A percentile compares a stretch with the other conserved stretches of the same genome.
Conservation (phyloP, 2,797 vertebrate genomes). For the Mycteria americana region DNA sequence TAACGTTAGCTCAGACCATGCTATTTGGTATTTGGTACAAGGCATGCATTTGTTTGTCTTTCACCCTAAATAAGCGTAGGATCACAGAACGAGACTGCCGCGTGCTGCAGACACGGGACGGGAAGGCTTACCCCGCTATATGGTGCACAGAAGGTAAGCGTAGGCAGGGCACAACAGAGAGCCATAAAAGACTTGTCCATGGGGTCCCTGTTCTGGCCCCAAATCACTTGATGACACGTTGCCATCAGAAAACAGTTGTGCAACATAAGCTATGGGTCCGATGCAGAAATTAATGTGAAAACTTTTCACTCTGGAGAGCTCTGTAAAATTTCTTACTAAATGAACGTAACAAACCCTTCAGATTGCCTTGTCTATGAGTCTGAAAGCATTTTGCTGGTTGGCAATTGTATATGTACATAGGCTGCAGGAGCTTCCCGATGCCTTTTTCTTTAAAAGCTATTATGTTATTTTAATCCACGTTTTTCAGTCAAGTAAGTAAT, state of each 20-base stretch:
- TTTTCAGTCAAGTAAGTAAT: constrained; percentile 38
- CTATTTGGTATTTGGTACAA: not conserved
- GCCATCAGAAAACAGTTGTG: not conserved
- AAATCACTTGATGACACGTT: not conserved
- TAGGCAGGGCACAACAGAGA: not conserved
- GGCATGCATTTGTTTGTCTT: not conserved
- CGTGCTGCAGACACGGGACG: fast-evolving
- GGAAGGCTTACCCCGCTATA: not conserved
- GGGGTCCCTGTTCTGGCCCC: fast-evolving
- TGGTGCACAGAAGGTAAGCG: not conserved
- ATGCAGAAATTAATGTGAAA: not conserved
- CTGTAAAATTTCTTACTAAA: not conserved
- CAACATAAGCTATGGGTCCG: not conserved
- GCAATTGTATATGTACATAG: not conserved
- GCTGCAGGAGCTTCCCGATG: not conserved
- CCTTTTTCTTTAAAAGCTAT: not conserved
- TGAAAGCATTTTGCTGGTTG: not conserved
- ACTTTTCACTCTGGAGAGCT: not conserved
- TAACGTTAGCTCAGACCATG: not conserved
- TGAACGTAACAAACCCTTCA: not conserved
- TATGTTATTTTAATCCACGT: not conserved
- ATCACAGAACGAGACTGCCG: not conserved
- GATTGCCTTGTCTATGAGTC: not conserved
- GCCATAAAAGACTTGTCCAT: not conserved
- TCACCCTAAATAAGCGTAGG: not conserved